A percentile compares a stretch with the other conserved stretches of the same genome.
Conservation (phyloP, 2,888 invertebrate species). For the Cryptocephalus moraei region DNA sequence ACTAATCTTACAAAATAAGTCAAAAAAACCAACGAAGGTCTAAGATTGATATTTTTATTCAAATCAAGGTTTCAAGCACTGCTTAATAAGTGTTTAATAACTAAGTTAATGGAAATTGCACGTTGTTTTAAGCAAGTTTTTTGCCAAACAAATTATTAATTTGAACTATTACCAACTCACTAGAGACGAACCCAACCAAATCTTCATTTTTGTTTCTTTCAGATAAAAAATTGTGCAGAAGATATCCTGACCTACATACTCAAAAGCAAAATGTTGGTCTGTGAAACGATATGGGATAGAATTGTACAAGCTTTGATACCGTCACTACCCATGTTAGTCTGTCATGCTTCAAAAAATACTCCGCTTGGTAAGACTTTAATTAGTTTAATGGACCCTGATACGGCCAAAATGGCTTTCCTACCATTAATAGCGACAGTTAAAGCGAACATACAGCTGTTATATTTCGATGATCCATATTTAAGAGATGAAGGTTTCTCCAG, state of each 20-base stretch:
- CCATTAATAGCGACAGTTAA: conserved; percentile 45
- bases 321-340: conserved; percentile 50
- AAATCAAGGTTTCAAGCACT: not conserved
- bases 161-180: not conserved
- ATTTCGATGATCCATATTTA: conserved; percentile 32
- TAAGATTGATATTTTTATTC: not conserved
- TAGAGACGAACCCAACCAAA: not conserved
- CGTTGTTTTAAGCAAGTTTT: no score
- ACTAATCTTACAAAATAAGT: not conserved
- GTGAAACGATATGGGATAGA: conserved; percentile 51
- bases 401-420: conserved; percentile 48
- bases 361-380: conserved; percentile 49
- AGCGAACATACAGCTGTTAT: conserved; percentile 42
- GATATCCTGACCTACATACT: conserved; percentile 53
- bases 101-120: not conserved
- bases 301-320: conserved; percentile 49
- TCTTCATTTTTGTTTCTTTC: not conserved
- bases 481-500: conserved; percentile 44
- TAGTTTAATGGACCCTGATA: conserved; percentile 53
- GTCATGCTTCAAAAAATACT: conserved; percentile 44
- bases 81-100: not conserved
- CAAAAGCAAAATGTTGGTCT: conserved; percentile 52
- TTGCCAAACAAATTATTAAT: no score
- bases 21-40: not conserved
- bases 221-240: conserved; percentile 49